phyloP scores from a whole-genome alignment of 2,888 invertebrate genomes.

The Deroplatys truncata region DNA sequence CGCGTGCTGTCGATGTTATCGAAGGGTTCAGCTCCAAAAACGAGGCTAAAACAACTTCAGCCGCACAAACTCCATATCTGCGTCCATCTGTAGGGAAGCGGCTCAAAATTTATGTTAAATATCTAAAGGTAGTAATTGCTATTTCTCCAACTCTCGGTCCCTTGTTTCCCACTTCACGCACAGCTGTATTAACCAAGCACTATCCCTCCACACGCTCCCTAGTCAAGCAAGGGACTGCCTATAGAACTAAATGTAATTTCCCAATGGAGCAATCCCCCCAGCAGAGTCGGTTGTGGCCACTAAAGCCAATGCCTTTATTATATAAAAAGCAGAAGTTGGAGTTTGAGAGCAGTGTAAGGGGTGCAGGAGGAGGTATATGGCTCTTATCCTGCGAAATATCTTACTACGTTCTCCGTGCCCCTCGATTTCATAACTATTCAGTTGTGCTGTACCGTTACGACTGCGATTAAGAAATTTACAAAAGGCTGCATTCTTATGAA shows the following conservation, averaged over 20 bases:
- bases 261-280: constrained; percentile 22
- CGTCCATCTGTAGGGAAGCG: background rate
- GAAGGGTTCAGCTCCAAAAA: background rate
- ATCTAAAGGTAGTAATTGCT: background rate
- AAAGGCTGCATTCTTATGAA: background rate
- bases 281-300: constrained; percentile 7
- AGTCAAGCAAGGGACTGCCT: background rate
- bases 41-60: background rate
- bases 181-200: background rate
- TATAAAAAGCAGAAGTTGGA: constrained; percentile 8
- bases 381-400: background rate
- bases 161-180: background rate
- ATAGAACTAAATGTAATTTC: constrained; percentile 21
- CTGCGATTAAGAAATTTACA: background rate
- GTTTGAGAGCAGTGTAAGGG: background rate
- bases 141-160: background rate
- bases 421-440: background rate
- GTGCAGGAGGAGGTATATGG: background rate
- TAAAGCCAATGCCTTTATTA: constrained; percentile 19
- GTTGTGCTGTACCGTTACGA: background rate
- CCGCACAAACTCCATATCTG: background rate
- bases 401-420: background rate
- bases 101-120: background rate
- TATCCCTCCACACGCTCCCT: background rate
- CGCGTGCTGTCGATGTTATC: background rate